phyloP scores from a whole-genome alignment of 2,888 invertebrate genomes.

The Diplazon laetatorius region DNA sequence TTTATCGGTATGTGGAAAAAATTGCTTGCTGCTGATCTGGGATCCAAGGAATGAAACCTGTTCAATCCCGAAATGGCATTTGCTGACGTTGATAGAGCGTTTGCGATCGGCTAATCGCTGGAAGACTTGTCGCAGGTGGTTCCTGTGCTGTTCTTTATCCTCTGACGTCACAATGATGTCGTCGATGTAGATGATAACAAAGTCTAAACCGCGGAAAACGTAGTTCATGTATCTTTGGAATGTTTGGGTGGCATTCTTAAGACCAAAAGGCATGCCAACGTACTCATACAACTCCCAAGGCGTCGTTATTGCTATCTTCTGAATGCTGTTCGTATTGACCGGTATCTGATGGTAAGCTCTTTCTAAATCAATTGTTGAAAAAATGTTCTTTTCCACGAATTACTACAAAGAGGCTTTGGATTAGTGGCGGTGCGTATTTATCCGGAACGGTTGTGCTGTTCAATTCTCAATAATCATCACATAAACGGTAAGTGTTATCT shows the following conservation, averaged over 20 bases:
- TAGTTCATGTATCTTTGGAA: constrained; percentile 59
- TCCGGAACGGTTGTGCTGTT: too few species aligned
- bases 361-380: constrained; percentile 41
- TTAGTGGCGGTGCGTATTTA: too few species aligned
- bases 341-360: neutral
- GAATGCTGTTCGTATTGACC: constrained; percentile 41
- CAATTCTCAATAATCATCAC: too few species aligned
- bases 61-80: constrained; percentile 48
- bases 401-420: neutral
- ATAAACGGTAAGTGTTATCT: too few species aligned
- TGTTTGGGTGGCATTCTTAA: constrained; percentile 55
- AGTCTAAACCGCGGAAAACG: constrained; percentile 48
- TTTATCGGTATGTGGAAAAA: constrained; percentile 32
- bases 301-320: constrained; percentile 55
- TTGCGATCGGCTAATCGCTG: constrained; percentile 24
- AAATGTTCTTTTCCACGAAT: constrained; percentile 13
- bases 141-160: constrained; percentile 24
- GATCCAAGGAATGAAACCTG: constrained; percentile 56
- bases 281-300: constrained; percentile 56
- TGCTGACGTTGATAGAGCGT: constrained; percentile 25
- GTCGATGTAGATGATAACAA: constrained; percentile 52
- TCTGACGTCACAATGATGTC: constrained; percentile 12
- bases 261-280: constrained; percentile 43
- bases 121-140: constrained; percentile 46
- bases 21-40: constrained; percentile 44